Evolutionary conservation across 1,140 invertebrate species (phyloP).

Genomic region (Diabrotica undecimpunctata): DNA sequence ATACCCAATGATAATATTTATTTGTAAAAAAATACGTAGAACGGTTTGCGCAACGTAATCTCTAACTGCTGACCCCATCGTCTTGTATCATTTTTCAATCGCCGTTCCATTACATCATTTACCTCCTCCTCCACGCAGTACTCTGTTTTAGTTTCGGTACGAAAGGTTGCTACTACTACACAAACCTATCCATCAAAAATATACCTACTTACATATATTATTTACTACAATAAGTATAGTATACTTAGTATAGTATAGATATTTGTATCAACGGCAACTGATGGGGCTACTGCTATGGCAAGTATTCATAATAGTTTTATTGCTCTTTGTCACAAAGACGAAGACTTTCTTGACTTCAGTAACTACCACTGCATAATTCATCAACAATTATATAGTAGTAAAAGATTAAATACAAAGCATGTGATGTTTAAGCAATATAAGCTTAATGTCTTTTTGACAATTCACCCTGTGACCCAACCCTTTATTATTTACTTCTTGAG

Average conservation of each 20-base stretch:
- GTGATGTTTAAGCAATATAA: too few species aligned
- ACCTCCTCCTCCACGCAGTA: slow-evolving; percentile 3
- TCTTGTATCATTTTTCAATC: slow-evolving; percentile 6
- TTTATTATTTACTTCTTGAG: too few species aligned
- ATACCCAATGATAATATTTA: too few species aligned
- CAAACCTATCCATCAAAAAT: too few species aligned
- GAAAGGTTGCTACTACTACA: too few species aligned
- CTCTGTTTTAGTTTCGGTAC: slow-evolving; percentile 1
- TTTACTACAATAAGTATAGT: too few species aligned
- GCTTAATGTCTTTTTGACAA: too few species aligned
- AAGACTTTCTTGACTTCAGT: slow-evolving; percentile 38
- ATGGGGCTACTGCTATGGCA: neutral
- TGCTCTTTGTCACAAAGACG: slow-evolving; percentile 35
- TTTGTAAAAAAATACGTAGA: too few species aligned
- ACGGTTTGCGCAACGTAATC: neutral
- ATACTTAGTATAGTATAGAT: too few species aligned
- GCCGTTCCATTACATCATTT: slow-evolving; percentile 3
- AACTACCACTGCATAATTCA: slow-evolving; percentile 43
- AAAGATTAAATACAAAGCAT: slow-evolving; percentile 41
- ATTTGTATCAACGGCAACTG: neutral
- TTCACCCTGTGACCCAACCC: too few species aligned
- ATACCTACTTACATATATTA: too few species aligned
- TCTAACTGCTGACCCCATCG: neutral
- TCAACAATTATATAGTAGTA: slow-evolving; percentile 38
- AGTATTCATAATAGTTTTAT: slow-evolving; percentile 31